Base-by-base conservation (phyloP, 2,113 vertebrate genomes). In the Thryonomys swinderianus region DNA sequence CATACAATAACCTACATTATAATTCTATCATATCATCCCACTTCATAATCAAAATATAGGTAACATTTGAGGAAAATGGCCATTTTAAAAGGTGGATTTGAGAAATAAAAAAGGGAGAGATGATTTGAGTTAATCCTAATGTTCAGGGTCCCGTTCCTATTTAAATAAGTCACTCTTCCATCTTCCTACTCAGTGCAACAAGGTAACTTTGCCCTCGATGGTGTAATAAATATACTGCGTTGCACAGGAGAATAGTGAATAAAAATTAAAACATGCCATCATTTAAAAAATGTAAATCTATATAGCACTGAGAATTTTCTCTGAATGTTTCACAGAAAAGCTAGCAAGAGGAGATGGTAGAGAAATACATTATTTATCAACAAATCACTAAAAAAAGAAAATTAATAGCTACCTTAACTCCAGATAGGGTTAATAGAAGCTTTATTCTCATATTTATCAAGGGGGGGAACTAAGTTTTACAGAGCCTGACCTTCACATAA, bases 341-440 rank as follows among this genome's bases (percentile, higher is more conserved):
- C 30, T 57, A 25, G 21, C 64, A 64, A 66, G 67, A 73, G 32
- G 78, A 81, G 64, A 61, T 27, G 87, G 34, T 25, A 57, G 5
- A 20, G 51, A 86, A 81, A 71, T 1, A 40, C 13, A 69, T 34
- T 51, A 21, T 86, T 51, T 80, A 79, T 71, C 62, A 92, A 45
- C n/a, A 87, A 69, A 61, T 71, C 40, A 37, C 64, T 90, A 62
- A 73, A 90, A 45, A 95, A 55, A 30, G 67, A 79, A n/a, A 86
- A 42, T 17, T 23, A 34, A 34, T 16, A 48, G 10, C 23, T 23
- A 59, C 1, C 2, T 83, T 42, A 88, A 88, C 53, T 37, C 34
- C 84, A 30, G 10, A 17, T 21, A 59, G 30, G 4, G 23, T 12
- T 13, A 30, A 34, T 53, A 55, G 57, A 53, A 57, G 9, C 27